Base-by-base conservation (phyloP, 1,140 invertebrate genomes). In the Brachionus sp. region DNA sequence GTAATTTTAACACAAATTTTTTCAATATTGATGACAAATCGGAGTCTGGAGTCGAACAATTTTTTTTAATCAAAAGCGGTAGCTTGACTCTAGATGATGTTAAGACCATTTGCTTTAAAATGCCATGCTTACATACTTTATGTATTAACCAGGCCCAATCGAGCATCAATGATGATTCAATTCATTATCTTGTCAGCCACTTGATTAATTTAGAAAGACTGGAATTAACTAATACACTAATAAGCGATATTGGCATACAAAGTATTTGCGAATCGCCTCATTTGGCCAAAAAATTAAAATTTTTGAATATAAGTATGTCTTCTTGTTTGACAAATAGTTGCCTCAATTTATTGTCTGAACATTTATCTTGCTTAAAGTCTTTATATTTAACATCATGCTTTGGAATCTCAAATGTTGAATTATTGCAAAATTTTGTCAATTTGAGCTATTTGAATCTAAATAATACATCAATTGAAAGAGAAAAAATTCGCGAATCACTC, bases 371-470 rank as follows among this genome's bases (percentile, higher is more conserved):
- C 13, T 29, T 80, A 19, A 57, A 80, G 12, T 62, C 77, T 25
- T 29, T 80, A 12, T 80, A 80, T 44, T 16, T 80, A 23, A 80
- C 77, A 33, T 80, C 77, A 13, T 80, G 77, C 25, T 80, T 80
- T 66, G 77, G 77, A 12, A 80, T 80, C 12, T 80, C 77, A 42
- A 80, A 80, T 66, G 77, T 66, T 23, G 29, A 80, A 29, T 42
- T 80, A 1, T 29, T 80, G 25, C 77, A 66, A 23, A 80, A 64
- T 66, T 80, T 80, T 57, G 39, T 57, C n/a, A 66, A 66, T 29
- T 66, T 80, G 23, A 66, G 35, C 29, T 80, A 80, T 80, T 66
- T 80, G 16, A 80, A 80, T 25, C 37, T 80, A 66, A 80, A 80
- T 33, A 80, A 80, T 25, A 80, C 77, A 39, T 80, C 77, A 23